Base-by-base conservation (phyloP, 2,888 invertebrate genomes). In the Plebejus melissa region DNA sequence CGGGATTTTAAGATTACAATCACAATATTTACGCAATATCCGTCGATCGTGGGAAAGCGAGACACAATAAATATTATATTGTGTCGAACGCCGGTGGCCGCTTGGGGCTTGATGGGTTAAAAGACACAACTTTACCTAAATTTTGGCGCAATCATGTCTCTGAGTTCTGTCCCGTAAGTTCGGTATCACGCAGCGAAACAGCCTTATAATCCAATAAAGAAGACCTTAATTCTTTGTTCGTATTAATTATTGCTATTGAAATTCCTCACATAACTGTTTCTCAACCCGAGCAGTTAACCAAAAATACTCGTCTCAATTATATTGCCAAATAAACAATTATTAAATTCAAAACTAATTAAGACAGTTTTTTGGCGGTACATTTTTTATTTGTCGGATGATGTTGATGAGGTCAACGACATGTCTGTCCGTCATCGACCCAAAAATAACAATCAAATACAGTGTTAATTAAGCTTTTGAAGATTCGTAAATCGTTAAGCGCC, bases 401-500 rank as follows among this genome's bases (percentile, higher is more conserved):
- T 22, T 28, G 22, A 71, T 5, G 41, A 46, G 71, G 71, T 71
- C 46, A 36, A 71, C 46, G 71, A 71, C 71, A 41, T 70, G 70
- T 46, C 46, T 11, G 1, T 41, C 46, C 71, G 71, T 71, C 70
- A 41, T 70, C 71, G 41, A 71, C 71, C 46, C 9, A 28, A 71
- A 71, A 71, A 71, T 71, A 71, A 46, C 71, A 41, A 65, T 65
- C 32, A 65, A 65, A 65, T 65, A 16, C 65, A 65, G 65, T 65
- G 13, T 65, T 36, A 65, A 65, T 65, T 32, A 32, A 65, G 13
- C 32, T 65, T 16, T 65, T 65, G 9, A 36, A 65, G 13, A 65
- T 36, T 65, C 32, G 32, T 36, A 65, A 65, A 65, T 65, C 60
- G 60, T 65, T 65, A 58, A 65, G 60, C 22, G 28, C 4, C 22